A percentile compares a stretch with the other conserved stretches of the same genome.
Evolutionary conservation across 2,113 vertebrate genomes (phyloP).

Genomic region (Mola mola): DNA sequence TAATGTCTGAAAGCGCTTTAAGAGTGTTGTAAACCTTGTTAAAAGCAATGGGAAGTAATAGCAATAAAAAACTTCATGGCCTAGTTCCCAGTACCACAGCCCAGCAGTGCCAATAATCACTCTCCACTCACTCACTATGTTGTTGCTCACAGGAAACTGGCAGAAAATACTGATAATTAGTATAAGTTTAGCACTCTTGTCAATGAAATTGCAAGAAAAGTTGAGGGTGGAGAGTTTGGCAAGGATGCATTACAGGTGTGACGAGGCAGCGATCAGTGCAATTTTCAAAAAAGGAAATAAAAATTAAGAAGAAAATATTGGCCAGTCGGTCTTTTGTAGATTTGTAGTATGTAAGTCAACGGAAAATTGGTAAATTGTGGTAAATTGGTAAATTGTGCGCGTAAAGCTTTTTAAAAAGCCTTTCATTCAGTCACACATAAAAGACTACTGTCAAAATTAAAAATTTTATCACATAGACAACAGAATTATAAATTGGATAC

Average conservation of each 20-base stretch:
- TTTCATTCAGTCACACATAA: too few relatives aligned
- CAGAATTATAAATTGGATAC: too few relatives aligned
- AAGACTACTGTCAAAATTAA: too few relatives aligned
- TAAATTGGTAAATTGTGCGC: too few relatives aligned
- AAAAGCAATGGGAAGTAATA: conserved; percentile 58
- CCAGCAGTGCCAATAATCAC: conserved; percentile 53
- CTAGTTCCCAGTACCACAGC: conserved; percentile 57
- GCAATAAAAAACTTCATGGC: conserved; percentile 62
- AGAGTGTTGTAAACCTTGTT: conserved; percentile 65
- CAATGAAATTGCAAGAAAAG: conserved; percentile 15
- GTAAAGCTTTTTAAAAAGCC: too few relatives aligned
- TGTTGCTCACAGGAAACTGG: conserved; percentile 32
- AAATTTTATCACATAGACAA: too few relatives aligned
- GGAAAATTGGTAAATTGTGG: too few relatives aligned
- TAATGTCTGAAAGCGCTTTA: conserved; percentile 56
- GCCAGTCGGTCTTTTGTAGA: too few relatives aligned
- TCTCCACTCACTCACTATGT: conserved; percentile 4
- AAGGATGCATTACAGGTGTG: conserved; percentile 10
- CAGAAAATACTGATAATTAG: conserved; percentile 12
- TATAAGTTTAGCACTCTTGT: conserved; percentile 4
- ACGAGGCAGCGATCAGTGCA: too few relatives aligned
- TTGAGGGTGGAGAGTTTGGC: conserved; percentile 1
- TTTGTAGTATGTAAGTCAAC: too few relatives aligned
- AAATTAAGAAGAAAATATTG: too few relatives aligned
- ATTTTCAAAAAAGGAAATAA: too few relatives aligned